Evolutionary conservation across 1,140 invertebrate genomes (phyloP), one percentile per base, ranked within the genome.

Genomic region (Dendroctonus ponderosae): DNA sequence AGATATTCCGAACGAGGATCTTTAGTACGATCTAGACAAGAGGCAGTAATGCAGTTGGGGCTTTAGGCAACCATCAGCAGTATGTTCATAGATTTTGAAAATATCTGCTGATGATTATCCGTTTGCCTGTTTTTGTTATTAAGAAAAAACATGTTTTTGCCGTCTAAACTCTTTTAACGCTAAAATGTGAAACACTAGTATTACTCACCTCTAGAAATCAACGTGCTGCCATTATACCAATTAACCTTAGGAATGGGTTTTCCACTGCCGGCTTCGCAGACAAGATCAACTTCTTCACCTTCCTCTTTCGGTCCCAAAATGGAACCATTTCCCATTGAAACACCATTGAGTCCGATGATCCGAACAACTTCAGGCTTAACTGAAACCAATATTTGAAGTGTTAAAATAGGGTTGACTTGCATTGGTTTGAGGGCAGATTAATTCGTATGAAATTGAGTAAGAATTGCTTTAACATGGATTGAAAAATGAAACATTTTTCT

Each of bases 171-270:
- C 37, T 51, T 11, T 51, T 11, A 39, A 15, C 43, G 12, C 1
- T 12, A 46, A 46, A 1, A 11, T 46, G 8, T 12, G 43, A 2
- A 46, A 46, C 3, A 46, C 8, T 46, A 46, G 12, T 46, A 11
- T n/a, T 11, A 82, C 84, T 88, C 79, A 92, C 90, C 89, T 78
- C 69, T 63, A 11, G 85, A 82, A 9, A 90, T 79, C 63, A 80
- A 80, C 44, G 85, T 79, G 5, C 84, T 84, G 68, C 85, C 87
- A 74, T 89, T 90, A 80, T 85, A 90, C 91, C 91, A 93, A 9
- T 83, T 84, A 49, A 93, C 85, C 62, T 81, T 82, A 0, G 91
- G 90, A 48, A 89, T 85, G 1, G 92, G 91, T 76, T 90, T 91
- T 48, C 90, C 91, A 48, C 87, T 86, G 26, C 83, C 83, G 15